Conservation (phyloP, 1,140 invertebrate species). For the Drosophila setifemur region DNA sequence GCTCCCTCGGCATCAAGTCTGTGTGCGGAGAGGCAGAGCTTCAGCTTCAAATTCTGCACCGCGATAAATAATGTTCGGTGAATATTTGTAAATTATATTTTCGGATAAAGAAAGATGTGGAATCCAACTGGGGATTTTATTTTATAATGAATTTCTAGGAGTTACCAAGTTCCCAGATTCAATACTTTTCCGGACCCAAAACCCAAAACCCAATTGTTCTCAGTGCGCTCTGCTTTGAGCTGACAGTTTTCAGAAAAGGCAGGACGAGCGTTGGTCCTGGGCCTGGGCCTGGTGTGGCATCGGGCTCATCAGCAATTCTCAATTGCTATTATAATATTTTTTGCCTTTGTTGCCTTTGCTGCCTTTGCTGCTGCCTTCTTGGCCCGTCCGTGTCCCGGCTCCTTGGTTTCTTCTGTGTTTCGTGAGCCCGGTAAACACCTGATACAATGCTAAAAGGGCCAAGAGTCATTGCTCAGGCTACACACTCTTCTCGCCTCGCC, state of each 20-base stretch:
- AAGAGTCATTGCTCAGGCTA: constrained; percentile 22
- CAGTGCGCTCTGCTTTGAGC: constrained; percentile 30
- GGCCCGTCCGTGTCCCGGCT: constrained; percentile 2
- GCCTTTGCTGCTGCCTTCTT: not conserved
- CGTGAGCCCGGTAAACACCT: constrained; percentile 65
- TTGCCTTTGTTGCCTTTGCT: constrained; percentile 49
- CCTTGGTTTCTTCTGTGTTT: not conserved
- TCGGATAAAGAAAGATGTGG: too few species aligned
- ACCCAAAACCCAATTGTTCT: not conserved
- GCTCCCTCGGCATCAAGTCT: constrained; percentile 74
- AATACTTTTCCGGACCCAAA: too few species aligned
- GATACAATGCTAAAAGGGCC: constrained; percentile 65
- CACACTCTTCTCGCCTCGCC: too few species aligned
- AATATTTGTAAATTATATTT: not conserved
- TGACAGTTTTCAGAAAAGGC: constrained; percentile 53
- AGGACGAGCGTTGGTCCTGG: constrained; percentile 5
- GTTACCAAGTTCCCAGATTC: too few species aligned
- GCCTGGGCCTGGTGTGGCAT: constrained; percentile 44
- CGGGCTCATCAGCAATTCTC: constrained; percentile 81
- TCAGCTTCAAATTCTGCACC: constrained; percentile 3
- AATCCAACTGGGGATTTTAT: too few species aligned
- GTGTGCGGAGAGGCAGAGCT: constrained; percentile 35
- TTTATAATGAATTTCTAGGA: too few species aligned
- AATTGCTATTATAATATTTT: constrained; percentile 82
- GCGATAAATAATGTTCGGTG: not conserved